Percentiles rank a stretch among this genome's conserved stretches.
Evolutionary conservation across 2,113 vertebrate species (phyloP).

Genomic region (Calidris pygmaea): DNA sequence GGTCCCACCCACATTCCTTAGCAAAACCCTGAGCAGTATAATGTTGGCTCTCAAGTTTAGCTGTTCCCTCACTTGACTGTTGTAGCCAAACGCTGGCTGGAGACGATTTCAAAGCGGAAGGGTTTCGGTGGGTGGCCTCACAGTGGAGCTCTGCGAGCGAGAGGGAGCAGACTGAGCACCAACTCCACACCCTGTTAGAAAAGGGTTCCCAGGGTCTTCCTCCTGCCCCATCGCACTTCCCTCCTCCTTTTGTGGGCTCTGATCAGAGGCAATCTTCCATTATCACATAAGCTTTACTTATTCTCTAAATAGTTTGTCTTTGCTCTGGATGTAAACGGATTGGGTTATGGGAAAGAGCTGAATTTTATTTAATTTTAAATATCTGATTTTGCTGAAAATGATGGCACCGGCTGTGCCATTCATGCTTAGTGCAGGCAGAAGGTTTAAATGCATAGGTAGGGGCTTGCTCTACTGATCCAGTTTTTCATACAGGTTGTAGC

Average conservation of each 20-base stretch:
- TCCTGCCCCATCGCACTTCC: not conserved
- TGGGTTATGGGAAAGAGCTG: not conserved
- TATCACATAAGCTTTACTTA: not conserved
- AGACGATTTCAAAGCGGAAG: not conserved
- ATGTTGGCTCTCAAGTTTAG: not conserved
- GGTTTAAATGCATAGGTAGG: not conserved
- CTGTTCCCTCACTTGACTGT: not conserved
- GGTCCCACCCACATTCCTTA: not conserved
- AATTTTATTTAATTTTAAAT: not conserved
- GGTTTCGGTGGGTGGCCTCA: not conserved
- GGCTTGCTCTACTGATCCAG: not conserved
- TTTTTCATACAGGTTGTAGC: not conserved
- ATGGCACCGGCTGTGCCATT: not conserved
- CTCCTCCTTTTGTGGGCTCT: not conserved
- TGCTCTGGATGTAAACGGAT: not conserved
- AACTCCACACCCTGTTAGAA: not conserved
- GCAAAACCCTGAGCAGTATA: not conserved
- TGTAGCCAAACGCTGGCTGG: not conserved
- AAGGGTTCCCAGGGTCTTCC: not conserved
- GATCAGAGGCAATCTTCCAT: not conserved
- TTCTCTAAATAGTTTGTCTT: not conserved
- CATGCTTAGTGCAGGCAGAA: not conserved
- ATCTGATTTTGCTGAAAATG: not conserved
- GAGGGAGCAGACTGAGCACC: not conserved
- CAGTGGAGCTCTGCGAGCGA: not conserved